Percentiles rank a stretch among this genome's conserved stretches.
These are phyloP conservation scores for Allobates femoralis DNA, from an alignment of 2,797 vertebrate species.

Conservation along the genomic window DNA sequence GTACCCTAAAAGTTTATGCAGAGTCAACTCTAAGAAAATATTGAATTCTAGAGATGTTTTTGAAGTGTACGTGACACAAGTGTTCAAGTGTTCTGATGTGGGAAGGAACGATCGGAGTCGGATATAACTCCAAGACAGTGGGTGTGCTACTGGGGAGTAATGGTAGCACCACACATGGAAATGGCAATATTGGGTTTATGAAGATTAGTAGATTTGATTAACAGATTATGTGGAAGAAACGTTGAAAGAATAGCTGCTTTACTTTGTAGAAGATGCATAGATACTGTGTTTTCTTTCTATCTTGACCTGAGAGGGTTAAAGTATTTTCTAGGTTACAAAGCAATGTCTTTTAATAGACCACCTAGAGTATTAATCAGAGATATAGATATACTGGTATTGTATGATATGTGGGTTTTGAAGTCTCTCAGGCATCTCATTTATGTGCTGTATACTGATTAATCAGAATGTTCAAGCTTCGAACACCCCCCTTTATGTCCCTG, in stretches of 20 bases:
- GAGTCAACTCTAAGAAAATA: too few species aligned
- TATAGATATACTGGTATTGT: neutral
- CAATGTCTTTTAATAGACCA: conserved; percentile 46
- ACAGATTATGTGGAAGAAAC: neutral
- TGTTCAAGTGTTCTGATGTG: too few species aligned
- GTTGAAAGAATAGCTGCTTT: neutral
- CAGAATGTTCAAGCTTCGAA: conserved; percentile 28
- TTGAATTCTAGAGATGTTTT: too few species aligned
- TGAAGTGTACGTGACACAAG: too few species aligned
- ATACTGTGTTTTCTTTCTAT: conserved; percentile 3
- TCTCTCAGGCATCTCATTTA: conserved; percentile 46
- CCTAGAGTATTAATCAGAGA: conserved; percentile 39
- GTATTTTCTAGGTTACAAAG: conserved; percentile 47
- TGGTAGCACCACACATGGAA: too few species aligned
- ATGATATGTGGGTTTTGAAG: conserved; percentile 29
- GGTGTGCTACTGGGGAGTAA: too few species aligned
- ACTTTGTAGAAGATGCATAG: neutral
- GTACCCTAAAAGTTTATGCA: too few species aligned
- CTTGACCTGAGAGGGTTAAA: conserved; percentile 29
- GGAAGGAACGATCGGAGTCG: too few species aligned
- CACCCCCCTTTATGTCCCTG: conserved; percentile 17
- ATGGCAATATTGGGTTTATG: too few species aligned
- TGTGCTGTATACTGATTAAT: conserved; percentile 45
- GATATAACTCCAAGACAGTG: too few species aligned
- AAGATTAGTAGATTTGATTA: too few species aligned